phyloP scores from a whole-genome alignment of 35 echinoderm and acorn worm genomes.

The Eucidaris tribuloides region DNA sequence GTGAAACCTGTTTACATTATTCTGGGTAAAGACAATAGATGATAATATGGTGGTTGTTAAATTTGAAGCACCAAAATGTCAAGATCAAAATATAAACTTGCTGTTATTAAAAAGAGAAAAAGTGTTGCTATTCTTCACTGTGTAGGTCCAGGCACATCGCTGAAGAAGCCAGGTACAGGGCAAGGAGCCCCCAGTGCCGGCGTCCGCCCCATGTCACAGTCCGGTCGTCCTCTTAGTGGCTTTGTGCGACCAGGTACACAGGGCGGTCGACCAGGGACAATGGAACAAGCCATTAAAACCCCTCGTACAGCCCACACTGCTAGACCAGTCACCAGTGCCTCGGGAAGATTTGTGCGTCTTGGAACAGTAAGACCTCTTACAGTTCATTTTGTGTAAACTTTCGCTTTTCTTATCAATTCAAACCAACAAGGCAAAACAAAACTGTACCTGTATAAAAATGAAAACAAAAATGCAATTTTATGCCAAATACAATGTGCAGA shows the following conservation, averaged over 20 bases:
- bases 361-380: constrained; percentile 95
- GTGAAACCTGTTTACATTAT: too few relatives aligned
- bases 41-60: too few relatives aligned
- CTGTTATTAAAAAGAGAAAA: background rate
- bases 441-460: too few relatives aligned
- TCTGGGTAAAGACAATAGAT: too few relatives aligned
- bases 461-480: too few relatives aligned
- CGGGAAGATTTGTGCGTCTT: constrained; percentile 94
- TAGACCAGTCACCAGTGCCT: constrained; percentile 93
- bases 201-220: constrained; percentile 86
- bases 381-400: too few relatives aligned
- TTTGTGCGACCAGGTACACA: constrained; percentile 97
- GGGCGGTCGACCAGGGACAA: constrained; percentile 92
- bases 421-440: background rate
- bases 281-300: constrained; percentile 94
- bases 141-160: constrained; percentile 85
- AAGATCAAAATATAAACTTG: too few relatives aligned
- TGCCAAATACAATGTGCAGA: too few relatives aligned
- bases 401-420: background rate
- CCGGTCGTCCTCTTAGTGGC: constrained; percentile 88
- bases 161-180: constrained; percentile 95
- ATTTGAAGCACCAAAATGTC: too few relatives aligned
- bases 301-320: constrained; percentile 96
- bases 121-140: background rate
- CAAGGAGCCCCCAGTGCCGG: constrained; percentile 87